Base-by-base conservation (phyloP, 2,797 vertebrate species). In the Phoxinus dragarum region DNA sequence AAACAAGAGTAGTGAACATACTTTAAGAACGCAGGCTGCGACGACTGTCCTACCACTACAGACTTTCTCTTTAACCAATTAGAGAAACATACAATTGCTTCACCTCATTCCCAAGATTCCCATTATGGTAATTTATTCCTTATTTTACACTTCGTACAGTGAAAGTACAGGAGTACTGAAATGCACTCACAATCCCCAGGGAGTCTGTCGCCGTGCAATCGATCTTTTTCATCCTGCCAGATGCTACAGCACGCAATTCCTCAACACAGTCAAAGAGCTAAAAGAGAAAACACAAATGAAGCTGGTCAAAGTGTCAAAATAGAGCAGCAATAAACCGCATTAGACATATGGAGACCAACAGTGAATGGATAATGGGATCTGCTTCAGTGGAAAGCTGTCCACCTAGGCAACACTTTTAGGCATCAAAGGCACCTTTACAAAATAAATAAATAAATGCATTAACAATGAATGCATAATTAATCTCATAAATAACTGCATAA, bases 151-250 rank as follows among this genome's bases (percentile, higher is more conserved):
- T 49, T 61, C 59, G 52, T 40, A 79, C 68, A 34, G 36, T 2
- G 10, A 68, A 31, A 21, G 34, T 76, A 56, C 36, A 80, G 72
- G 71, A 82, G 27, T 42, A 44, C 3, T 31, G n/a, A 81, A 84
- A 73, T 84, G 31, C 34, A 84, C 88, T 89, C 71, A 89, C 88
- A 34, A 7, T 84, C 67, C 85, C 83, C n/a, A 66, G 72, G n/a
- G 47, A 78, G 81, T 89, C 81, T 82, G 85, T 66, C 38, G 19
- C 34, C 19, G 5, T 31, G 56, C 72, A 73, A 10, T 87, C 86
- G 21, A 77, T 86, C 59, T 64, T 84, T 81, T 87, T 87, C 86
- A 87, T 89, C 80, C 52, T 86, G 71, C 14, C 8, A 61, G 23
- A 49, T 23, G 42, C 42, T 86, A 40, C 72, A 59, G 84, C 42